A percentile compares a stretch with the other conserved stretches of the same genome.
Evolutionary conservation across 2,797 vertebrate species (phyloP).

Genomic region (Galagoides demidoff): DNA sequence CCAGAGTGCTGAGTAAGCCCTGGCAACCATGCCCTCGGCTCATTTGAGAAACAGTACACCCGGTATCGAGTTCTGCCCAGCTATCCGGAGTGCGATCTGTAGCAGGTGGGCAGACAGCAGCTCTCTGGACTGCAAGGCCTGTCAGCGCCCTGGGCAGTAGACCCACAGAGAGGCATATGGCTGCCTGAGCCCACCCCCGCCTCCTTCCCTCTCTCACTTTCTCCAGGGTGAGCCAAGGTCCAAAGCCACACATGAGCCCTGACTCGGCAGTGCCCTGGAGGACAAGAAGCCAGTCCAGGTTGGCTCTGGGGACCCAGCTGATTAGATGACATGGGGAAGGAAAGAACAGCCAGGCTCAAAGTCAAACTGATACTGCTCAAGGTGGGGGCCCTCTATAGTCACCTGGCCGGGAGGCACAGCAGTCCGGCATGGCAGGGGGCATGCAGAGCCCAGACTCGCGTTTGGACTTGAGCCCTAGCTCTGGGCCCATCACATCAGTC

Average conservation of each 20-base stretch:
- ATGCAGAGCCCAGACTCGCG: neutral
- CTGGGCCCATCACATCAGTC: neutral
- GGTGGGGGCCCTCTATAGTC: accelerated
- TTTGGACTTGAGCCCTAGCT: accelerated
- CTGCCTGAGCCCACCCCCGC: neutral
- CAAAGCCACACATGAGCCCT: neutral
- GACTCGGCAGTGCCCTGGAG: accelerated
- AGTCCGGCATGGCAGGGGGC: accelerated
- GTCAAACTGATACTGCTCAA: neutral
- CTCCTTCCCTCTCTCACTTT: neutral
- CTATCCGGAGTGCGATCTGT: constrained; percentile 37
- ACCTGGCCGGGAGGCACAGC: accelerated
- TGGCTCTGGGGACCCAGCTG: accelerated
- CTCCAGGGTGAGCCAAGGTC: neutral
- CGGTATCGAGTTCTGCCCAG: constrained; percentile 78
- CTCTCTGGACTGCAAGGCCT: neutral
- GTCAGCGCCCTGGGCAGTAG: neutral
- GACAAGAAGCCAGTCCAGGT: neutral
- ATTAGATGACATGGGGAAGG: neutral
- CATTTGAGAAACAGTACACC: constrained; percentile 81
- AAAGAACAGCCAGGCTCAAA: neutral
- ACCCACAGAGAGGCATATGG: neutral
- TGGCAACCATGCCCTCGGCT: constrained; percentile 58
- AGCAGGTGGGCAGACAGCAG: neutral
- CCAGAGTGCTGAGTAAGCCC: constrained; percentile 81